Percentiles rank a stretch among this genome's conserved stretches.
Evolutionary conservation across 2,113 vertebrate genomes (phyloP).

Genomic region (Ranitomeya variabilis): DNA sequence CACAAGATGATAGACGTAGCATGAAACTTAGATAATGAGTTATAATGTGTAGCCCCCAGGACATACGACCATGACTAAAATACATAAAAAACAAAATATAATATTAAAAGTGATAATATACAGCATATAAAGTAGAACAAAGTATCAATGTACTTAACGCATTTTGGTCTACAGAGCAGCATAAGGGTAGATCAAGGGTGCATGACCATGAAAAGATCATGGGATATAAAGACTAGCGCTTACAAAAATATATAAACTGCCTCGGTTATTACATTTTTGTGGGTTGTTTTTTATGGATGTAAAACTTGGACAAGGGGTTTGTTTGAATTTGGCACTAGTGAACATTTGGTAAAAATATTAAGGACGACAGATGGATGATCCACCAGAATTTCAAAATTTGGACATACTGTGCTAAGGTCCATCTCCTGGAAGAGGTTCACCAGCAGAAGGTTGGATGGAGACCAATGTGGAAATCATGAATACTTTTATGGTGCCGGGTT

Average conservation of each 20-base stretch:
- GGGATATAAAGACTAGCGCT: neutral
- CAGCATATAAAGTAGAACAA: neutral
- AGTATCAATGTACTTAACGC: neutral
- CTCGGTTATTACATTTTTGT: no score
- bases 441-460: no score
- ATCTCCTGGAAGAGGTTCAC: no score
- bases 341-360: no score
- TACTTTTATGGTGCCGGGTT: no score
- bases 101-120: neutral
- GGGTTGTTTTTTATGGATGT: neutral
- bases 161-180: no score
- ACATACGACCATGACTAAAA: neutral
- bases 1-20: neutral
- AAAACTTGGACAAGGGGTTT: neutral
- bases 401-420: no score
- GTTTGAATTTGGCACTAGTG: no score
- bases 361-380: no score
- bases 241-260: neutral
- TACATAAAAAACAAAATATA: neutral
- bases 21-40: constrained; percentile 1
- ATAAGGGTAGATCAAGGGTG: neutral
- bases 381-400: no score
- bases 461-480: no score
- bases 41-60: neutral
- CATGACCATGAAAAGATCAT: neutral